phyloP scores from a whole-genome alignment of 2,888 invertebrate genomes.

The Andrena dorsata region DNA sequence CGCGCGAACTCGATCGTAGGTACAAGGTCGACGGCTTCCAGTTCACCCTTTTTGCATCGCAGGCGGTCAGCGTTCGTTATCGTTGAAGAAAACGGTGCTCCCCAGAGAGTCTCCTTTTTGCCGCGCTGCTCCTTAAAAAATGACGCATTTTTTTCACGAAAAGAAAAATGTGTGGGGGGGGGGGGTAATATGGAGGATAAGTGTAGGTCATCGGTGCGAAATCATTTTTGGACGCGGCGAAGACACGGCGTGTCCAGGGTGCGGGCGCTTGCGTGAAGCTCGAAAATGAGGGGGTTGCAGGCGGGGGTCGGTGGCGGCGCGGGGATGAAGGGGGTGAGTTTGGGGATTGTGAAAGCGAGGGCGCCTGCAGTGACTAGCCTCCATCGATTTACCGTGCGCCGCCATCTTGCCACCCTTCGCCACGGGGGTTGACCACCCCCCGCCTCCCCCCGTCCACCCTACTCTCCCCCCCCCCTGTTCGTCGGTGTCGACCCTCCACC shows the following conservation, averaged over 20 bases:
- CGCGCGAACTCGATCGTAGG: not conserved
- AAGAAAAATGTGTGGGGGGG: not conserved
- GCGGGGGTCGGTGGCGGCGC: conserved; percentile 67
- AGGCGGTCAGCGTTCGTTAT: not conserved
- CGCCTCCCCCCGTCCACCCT: conserved; percentile 54
- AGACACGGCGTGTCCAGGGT: conserved; percentile 70
- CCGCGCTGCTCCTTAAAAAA: conserved; percentile 1
- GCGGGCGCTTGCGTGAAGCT: conserved; percentile 83
- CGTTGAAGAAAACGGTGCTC: not conserved
- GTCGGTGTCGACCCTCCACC: conserved; percentile 75
- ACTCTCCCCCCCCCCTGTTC: conserved; percentile 53
- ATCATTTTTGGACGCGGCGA: conserved; percentile 74
- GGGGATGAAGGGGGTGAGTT: conserved; percentile 74
- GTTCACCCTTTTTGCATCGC: not conserved
- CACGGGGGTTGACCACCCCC: conserved; percentile 83
- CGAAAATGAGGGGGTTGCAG: conserved; percentile 81
- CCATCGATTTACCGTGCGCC: conserved; percentile 85
- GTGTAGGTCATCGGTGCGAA: conserved; percentile 57
- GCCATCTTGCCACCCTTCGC: conserved; percentile 85
- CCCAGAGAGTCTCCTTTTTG: no score
- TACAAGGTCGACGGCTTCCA: not conserved
- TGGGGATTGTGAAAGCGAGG: conserved; percentile 81
- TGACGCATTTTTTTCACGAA: not conserved
- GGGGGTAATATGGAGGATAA: not conserved
- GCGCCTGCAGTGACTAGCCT: conserved; percentile 85